phyloP scores from a whole-genome alignment of 2,113 vertebrate genomes.

The Lophura nycthemera region DNA sequence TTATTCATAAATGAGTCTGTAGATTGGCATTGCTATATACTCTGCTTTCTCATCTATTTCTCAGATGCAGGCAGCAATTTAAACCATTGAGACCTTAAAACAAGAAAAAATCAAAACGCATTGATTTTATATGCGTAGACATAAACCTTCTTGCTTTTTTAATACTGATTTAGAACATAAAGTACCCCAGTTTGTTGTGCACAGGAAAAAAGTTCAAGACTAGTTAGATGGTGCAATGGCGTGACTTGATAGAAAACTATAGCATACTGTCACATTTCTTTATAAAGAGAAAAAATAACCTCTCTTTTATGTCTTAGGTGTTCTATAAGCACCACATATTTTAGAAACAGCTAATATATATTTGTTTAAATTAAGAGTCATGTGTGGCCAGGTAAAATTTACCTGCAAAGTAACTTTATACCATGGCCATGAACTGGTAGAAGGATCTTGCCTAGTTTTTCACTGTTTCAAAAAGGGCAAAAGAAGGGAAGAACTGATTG shows the following conservation, averaged over 20 bases:
- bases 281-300: background rate
- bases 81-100: constrained; percentile 51
- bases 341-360: background rate
- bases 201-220: background rate
- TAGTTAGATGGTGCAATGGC: background rate
- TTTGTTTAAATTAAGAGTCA: background rate
- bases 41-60: background rate
- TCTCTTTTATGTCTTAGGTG: background rate
- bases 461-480: background rate
- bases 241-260: background rate
- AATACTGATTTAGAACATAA: background rate
- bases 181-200: background rate
- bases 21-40: background rate
- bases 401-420: background rate
- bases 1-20: background rate
- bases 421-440: background rate
- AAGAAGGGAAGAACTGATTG: background rate
- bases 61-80: constrained; percentile 48
- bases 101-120: constrained; percentile 68
- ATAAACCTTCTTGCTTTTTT: constrained; percentile 23
- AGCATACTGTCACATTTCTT: background rate
- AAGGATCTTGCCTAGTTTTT: background rate
- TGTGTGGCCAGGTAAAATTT: background rate
- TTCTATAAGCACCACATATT: background rate
- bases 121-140: constrained; percentile 11